Evolutionary conservation across 2,113 vertebrate species (phyloP), one percentile per base, ranked within the genome.

Genomic region (Eptesicus fuscus): DNA sequence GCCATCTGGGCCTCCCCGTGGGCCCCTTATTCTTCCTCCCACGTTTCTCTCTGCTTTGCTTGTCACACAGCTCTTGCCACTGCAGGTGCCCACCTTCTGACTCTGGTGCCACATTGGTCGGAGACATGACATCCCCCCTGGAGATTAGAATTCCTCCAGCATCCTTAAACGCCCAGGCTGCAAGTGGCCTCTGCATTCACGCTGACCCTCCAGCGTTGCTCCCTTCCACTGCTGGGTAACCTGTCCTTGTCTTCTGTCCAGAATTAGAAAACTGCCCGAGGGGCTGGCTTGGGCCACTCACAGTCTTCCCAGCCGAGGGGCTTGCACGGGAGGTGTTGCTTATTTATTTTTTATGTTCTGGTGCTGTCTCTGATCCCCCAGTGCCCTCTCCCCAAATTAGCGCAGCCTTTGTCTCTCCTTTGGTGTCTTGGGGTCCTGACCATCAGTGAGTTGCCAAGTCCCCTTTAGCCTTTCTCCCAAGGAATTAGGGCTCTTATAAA

Each of bases 1-100:
- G 11, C 61, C 7, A 1, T 11, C 59, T 56, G n/a, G 61, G 22
- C 22, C 49, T 37, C 42, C 0, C 0, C 0, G 0, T 4, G 51
- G 37, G 9, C 63, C 44, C n/a, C 25, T 61, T 13, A 22, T 78
- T 42, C 20, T 42, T 11, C 18, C 17, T 14, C 18, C 5, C 28
- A 23, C 28, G 37, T 32, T 49, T 49, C 20, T 28, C 22, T 35
- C 30, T 83, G n/a, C 37, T 88, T 47, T 16, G 30, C 12, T n/a
- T 18, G 32, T 28, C 71, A 18, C 30, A n/a, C 12, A 13, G 53
- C 63, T 63, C 69, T 78, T 49, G 17, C 44, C 23, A 32, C 30
- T 37, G 74, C 49, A 16, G 0, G 9, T 7, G 2, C 23, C 73
- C 35, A 28, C 63, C 32, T 37, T 51, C 32, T 30, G 7, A 70